Evolutionary conservation across 92 coral and sea anemone genomes (phyloP), one percentile per base, ranked within the genome.

Genomic region (Chrysogorgia sp.): DNA sequence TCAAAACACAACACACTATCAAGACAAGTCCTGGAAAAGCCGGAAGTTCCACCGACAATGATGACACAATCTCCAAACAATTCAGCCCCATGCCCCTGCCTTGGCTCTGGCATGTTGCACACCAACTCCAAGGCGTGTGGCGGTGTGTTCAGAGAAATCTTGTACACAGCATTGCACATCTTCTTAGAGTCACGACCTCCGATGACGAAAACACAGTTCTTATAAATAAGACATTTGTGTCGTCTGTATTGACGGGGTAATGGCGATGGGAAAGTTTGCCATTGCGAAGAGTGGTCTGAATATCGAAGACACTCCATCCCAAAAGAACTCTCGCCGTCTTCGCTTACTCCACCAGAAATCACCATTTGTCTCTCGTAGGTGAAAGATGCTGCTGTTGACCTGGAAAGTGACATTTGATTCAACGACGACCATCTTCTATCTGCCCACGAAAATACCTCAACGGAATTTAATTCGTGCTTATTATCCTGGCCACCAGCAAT

Each of bases 161-260:
- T 28, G 35, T 49, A 21, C 14, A 71, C 31, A 7, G 37, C 45
- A 22, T 71, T 31, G 6, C 41, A 71, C 15, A 23, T 48, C 25
- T 32, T 50, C 21, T 47, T 25, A 23, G 21, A 21, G 2, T 33
- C 31, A 50, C 33, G 21, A 23, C 77, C 77, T 2, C 77, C 77
- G 49, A 71, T 71, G 20, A 30, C 31, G n/a, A 71, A 10, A 32
- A 71, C 28, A 29, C 22, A 45, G 19, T 52, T 57, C 15, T 71
- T 10, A 23, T 48, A 31, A 31, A 71, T 43, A 13, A 61, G n/a
- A 31, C 68, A 19, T 10, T 19, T 17, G n/a, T 61, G 68, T 26
- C 68, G 28, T 32, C 40, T 31, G 63, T 72, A 28, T 40, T 71
- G 22, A 28, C 4, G 32, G 23, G n/a, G 22, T 13, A 24, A 57